Evolutionary conservation across 1,140 invertebrate genomes (phyloP).

Genomic region (Triops longicaudatus): DNA sequence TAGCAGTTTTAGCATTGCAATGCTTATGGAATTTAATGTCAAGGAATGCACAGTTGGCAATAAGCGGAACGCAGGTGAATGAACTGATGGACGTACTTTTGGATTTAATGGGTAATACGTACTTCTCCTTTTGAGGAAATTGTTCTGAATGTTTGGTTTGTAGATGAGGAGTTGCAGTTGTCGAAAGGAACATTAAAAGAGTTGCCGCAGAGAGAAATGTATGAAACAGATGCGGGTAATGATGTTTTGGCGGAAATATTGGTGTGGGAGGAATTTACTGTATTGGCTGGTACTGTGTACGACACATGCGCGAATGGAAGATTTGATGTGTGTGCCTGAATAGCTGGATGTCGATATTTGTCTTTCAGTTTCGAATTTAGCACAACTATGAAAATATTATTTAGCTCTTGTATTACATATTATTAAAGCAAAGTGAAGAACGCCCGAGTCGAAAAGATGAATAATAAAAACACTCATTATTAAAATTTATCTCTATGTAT

Average conservation of each 20-base stretch:
- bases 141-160: neutral
- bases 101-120: neutral
- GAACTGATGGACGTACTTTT: neutral
- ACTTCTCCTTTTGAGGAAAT: neutral
- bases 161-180: conserved; percentile 3
- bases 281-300: neutral
- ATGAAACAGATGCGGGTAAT: neutral
- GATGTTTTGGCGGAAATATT: neutral
- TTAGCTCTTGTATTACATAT: too few relatives aligned
- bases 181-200: neutral
- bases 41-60: neutral
- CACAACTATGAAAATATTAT: too few relatives aligned
- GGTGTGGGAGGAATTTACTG: neutral
- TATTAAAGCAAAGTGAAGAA: too few relatives aligned
- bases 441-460: too few relatives aligned
- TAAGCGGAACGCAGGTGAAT: neutral
- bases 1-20: neutral
- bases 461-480: too few relatives aligned
- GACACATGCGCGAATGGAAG: neutral
- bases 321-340: neutral
- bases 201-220: neutral
- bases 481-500: too few relatives aligned
- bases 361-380: too few relatives aligned
- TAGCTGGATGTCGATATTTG: too few relatives aligned
- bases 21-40: neutral